These are phyloP conservation scores for Papilio elwesi DNA, from an alignment of 2,888 invertebrate species.

Conservation along the genomic window DNA sequence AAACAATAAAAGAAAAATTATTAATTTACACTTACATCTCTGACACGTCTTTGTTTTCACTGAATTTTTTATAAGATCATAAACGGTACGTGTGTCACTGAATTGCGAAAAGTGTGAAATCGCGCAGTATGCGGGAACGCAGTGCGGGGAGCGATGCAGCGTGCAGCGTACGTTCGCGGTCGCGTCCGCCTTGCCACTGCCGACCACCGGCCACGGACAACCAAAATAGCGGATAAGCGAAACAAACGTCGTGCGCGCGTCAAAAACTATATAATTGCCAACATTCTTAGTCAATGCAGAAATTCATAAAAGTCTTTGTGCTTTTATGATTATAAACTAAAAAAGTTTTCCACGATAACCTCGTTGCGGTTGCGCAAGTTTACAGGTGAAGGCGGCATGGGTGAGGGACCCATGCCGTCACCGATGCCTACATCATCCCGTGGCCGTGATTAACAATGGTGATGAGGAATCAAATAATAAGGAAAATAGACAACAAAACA, in stretches of 20 bases:
- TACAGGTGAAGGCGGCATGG: neutral
- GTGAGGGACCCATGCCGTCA: no score
- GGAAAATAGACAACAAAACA: no score
- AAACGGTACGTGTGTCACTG: constrained; percentile 16
- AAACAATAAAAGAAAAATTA: constrained; percentile 26
- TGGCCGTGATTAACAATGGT: no score
- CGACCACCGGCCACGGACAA: constrained; percentile 58
- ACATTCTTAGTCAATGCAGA: constrained; percentile 45
- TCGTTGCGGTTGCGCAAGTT: no score
- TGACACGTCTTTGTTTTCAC: neutral
- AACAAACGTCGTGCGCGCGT: constrained; percentile 50
- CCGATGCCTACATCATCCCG: neutral
- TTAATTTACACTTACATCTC: constrained; percentile 31
- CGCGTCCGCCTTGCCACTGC: constrained; percentile 58
- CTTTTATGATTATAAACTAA: neutral
- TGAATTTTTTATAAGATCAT: neutral
- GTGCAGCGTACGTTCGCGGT: constrained; percentile 58
- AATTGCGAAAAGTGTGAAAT: constrained; percentile 3
- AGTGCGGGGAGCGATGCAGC: constrained; percentile 37
- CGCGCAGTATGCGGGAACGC: constrained; percentile 18
- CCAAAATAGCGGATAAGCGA: constrained; percentile 68
- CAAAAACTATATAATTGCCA: constrained; percentile 54
- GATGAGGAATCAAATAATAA: no score
- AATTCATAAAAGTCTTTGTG: constrained; percentile 52
- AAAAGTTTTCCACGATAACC: neutral